Percentiles rank a stretch among this genome's conserved stretches.
Evolutionary conservation across 1,140 invertebrate genomes (phyloP).

Genomic region (Drosophila triauraria): DNA sequence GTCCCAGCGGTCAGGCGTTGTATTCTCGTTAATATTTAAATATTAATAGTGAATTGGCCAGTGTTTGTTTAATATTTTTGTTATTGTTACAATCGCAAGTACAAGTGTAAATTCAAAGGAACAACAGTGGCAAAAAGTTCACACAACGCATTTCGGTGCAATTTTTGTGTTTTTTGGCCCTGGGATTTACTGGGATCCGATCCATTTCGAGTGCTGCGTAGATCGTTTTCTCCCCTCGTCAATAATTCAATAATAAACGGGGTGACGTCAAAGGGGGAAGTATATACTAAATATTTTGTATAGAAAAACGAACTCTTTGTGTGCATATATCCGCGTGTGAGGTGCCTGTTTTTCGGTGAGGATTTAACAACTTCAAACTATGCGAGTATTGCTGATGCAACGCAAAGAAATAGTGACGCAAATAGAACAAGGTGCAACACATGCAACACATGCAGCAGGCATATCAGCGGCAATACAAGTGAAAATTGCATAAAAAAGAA

Average conservation of each 20-base stretch:
- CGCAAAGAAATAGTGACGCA: conserved; percentile 4
- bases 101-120: background rate
- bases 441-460: conserved; percentile 3
- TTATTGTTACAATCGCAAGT: background rate
- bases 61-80: conserved; percentile 4
- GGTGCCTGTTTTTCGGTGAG: background rate
- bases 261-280: conserved; percentile 36
- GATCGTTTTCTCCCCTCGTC: conserved; percentile 1
- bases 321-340: background rate
- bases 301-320: background rate
- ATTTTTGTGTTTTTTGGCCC: background rate
- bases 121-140: conserved; percentile 5
- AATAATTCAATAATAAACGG: background rate
- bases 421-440: conserved; percentile 27
- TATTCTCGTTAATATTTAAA: conserved; percentile 17
- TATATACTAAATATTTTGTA: too few relatives aligned
- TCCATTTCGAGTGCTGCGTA: conserved; percentile 38
- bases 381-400: conserved; percentile 22
- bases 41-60: conserved; percentile 2
- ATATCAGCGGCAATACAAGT: conserved; percentile 2
- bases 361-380: conserved; percentile 1
- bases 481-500: background rate
- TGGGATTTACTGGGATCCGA: conserved; percentile 11
- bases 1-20: conserved; percentile 8
- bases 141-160: conserved; percentile 8